A percentile compares a stretch with the other conserved stretches of the same genome.
phyloP scores from a whole-genome alignment of 2,113 vertebrate species.

The Cranoglanis bouderius region DNA sequence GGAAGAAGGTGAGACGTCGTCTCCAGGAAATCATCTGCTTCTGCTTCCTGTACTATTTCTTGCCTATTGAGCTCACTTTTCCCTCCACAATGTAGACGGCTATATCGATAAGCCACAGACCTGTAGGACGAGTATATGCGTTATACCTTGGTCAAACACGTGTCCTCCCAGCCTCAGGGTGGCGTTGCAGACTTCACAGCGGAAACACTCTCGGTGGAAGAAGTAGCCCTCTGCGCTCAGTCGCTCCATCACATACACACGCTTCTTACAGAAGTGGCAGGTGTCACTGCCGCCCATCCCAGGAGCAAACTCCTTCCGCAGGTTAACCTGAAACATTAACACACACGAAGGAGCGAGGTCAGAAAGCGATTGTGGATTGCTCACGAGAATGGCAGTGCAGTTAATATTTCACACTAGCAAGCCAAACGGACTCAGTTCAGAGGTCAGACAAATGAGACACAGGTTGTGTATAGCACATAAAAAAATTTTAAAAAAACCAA shows the following conservation, averaged over 20 bases:
- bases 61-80: too few species aligned
- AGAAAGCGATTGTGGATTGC: background rate
- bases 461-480: background rate
- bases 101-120: background rate
- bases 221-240: conserved; percentile 90
- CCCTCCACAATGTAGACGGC: too few species aligned
- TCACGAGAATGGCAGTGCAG: background rate
- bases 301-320: conserved; percentile 75
- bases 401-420: background rate
- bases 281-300: conserved; percentile 85
- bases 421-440: background rate
- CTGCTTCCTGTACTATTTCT: background rate
- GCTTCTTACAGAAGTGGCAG: conserved; percentile 91
- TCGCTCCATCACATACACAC: conserved; percentile 93
- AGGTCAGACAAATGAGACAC: background rate
- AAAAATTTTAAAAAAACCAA: too few species aligned
- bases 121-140: background rate
- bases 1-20: background rate
- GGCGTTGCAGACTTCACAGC: conserved; percentile 83
- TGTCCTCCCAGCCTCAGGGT: conserved; percentile 86
- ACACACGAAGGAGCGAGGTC: background rate
- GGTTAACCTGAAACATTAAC: conserved; percentile 71
- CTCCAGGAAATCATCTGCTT: background rate
- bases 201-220: conserved; percentile 96
- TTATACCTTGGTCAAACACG: conserved; percentile 73